phyloP scores from a whole-genome alignment of 2,113 vertebrate species.

The Pedetes capensis region DNA sequence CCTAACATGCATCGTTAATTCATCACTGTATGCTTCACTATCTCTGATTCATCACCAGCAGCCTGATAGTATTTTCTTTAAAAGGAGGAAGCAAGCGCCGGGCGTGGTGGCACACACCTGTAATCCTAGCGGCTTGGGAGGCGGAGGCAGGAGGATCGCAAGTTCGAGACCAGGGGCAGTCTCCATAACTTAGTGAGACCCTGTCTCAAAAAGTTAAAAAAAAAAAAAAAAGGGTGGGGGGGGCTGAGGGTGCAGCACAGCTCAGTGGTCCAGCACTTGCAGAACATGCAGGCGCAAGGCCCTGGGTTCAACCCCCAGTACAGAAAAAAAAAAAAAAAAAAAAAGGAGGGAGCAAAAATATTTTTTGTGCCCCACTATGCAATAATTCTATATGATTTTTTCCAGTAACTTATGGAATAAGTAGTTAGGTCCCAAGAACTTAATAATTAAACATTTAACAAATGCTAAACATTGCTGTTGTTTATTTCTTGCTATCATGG shows the following conservation, averaged over 20 bases:
- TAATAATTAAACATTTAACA: slow-evolving; percentile 52
- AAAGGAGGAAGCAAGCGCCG: neutral
- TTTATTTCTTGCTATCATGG: slow-evolving; percentile 43
- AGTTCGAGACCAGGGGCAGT: too few species aligned
- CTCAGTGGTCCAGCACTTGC: too few species aligned
- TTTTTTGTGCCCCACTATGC: slow-evolving; percentile 35
- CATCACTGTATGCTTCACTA: slow-evolving; percentile 14
- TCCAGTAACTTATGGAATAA: neutral
- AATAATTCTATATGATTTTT: slow-evolving; percentile 41
- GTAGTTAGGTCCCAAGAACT: neutral
- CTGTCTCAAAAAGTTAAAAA: too few species aligned
- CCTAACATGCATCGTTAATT: slow-evolving; percentile 72
- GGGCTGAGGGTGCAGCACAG: too few species aligned
- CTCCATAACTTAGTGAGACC: too few species aligned
- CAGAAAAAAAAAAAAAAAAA: slow-evolving; percentile 48
- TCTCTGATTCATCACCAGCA: neutral
- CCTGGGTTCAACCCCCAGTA: neutral
- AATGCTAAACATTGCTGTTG: slow-evolving; percentile 10
- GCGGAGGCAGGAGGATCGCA: too few species aligned
- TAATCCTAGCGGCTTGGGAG: too few species aligned
- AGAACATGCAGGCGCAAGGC: too few species aligned
- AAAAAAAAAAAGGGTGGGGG: too few species aligned
- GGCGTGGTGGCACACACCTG: too few species aligned
- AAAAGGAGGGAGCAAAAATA: too few species aligned
- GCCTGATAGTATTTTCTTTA: neutral